Base-by-base conservation (phyloP, 2,113 vertebrate genomes). In the Dasyurus viverrinus region DNA sequence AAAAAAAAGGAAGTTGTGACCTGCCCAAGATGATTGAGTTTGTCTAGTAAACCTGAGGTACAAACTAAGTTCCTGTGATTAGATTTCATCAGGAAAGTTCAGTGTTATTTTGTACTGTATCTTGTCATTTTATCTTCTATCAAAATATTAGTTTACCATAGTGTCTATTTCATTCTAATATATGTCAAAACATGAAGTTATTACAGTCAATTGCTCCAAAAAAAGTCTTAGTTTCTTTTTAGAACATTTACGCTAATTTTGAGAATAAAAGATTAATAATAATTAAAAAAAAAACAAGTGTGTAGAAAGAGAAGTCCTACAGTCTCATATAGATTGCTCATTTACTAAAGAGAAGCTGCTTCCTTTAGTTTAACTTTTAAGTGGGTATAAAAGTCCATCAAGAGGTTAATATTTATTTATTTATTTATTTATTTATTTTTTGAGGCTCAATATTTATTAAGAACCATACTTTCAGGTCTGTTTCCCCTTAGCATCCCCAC, bases 371-470 rank as follows among this genome's bases (percentile, higher is more conserved):
- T 48, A 93, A 92, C 92, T 46, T 55, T 25, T 95, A 90, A 84
- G 90, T n/a, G 25, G 52, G 55, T 42, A 26, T 76, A 92, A 90
- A 94, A 95, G n/a, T 26, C 26, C 54, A 92, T n/a, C 4, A 16
- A 97, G 42, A 53, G 24, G n/a, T 94, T 84, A 42, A 92, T 4
- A 91, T 92, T 84, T 52, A 94, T n/a, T n/a, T n/a, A n/a, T n/a
- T n/a, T n/a, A n/a, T n/a, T n/a, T n/a, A n/a, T n/a, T n/a, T n/a
- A n/a, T n/a, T n/a, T n/a, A n/a, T n/a, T n/a, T n/a, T n/a, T 92
- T 68, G 0, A 89, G 76, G 94, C 24, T 90, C 95, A 91, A 97
- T 24, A 30, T 97, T 97, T 93, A 47, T 42, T 42, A 84, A 84
- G 68, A 84, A 42, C 19, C 68, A 84, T 68, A 12, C 25, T 90